Conservation (phyloP, 2,888 invertebrate genomes). For the Hesperia comma region DNA sequence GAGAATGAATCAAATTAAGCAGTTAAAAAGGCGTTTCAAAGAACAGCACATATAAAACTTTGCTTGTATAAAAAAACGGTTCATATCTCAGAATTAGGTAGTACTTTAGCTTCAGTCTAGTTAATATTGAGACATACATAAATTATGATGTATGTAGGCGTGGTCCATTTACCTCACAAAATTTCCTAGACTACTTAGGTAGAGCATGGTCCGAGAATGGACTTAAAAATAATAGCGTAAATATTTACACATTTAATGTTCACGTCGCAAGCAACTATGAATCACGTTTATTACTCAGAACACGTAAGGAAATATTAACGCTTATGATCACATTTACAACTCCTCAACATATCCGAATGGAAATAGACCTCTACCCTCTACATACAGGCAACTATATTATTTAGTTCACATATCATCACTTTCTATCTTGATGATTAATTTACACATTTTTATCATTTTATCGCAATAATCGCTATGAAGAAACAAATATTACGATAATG, state of each 20-base stretch:
- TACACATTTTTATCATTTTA: conserved; percentile 18
- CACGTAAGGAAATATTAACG: conserved; percentile 20
- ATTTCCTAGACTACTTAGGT: conserved; percentile 4
- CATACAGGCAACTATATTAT: no score
- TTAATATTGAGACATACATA: not conserved
- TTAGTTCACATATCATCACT: no score
- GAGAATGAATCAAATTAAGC: no score
- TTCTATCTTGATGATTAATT: not conserved
- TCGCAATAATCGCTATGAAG: conserved; percentile 25
- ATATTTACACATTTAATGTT: conserved; percentile 28
- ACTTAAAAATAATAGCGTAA: conserved; percentile 31
- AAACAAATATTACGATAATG: conserved; percentile 24
- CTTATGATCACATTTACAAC: not conserved
- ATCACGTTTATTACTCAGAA: conserved; percentile 39
- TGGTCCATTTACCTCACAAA: conserved; percentile 43
- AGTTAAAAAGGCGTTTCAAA: no score
- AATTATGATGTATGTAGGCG: conserved; percentile 38
- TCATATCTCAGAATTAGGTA: no score
- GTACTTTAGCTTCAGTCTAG: not conserved
- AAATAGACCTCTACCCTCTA: no score
- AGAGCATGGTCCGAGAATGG: conserved; percentile 10
- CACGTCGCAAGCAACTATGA: conserved; percentile 34
- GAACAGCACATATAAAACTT: no score
- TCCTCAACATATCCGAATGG: not conserved
- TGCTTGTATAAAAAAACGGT: no score